Conservation (phyloP, 2,888 invertebrate genomes). For the Salpingus planirostris region DNA sequence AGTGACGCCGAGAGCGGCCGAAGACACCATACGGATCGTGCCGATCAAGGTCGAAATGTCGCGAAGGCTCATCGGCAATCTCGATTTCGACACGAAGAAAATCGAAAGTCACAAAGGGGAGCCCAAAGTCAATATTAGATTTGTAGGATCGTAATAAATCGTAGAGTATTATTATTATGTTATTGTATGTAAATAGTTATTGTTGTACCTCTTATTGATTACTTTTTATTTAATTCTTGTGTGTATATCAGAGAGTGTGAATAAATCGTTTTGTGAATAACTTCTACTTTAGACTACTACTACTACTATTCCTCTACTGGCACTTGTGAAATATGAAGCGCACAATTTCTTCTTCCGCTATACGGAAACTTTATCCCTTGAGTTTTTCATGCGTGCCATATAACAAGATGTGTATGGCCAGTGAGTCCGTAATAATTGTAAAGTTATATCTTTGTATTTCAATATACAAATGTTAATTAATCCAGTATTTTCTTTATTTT, state of each 20-base stretch:
- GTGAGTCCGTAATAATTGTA: constrained; percentile 20
- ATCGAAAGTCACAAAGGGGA: constrained; percentile 11
- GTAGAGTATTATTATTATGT: no score
- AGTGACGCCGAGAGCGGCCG: constrained; percentile 28
- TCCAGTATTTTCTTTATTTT: constrained; percentile 15
- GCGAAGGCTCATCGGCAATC: constrained; percentile 14
- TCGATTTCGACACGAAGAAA: constrained; percentile 13
- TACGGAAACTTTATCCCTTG: no score
- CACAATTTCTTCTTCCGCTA: constrained; percentile 17
- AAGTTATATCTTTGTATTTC: constrained; percentile 8
- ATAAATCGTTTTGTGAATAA: constrained; percentile 23
- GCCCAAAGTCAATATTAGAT: constrained; percentile 13
- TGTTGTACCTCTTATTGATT: no score
- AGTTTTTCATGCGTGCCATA: constrained; percentile 29
- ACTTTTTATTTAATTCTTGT: no score
- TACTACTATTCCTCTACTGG: no score
- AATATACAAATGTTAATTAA: constrained; percentile 23
- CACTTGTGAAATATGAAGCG: constrained; percentile 24
- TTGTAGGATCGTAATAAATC: no score
- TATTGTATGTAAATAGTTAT: constrained; percentile 7
- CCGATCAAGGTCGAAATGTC: constrained; percentile 35
- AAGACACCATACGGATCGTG: constrained; percentile 35
- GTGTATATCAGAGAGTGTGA: no score
- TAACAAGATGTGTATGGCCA: constrained; percentile 24
- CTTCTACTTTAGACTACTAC: no score